These are phyloP conservation scores for Tringa solitaria DNA, from an alignment of 2,113 vertebrate species.

Conservation along the genomic window DNA sequence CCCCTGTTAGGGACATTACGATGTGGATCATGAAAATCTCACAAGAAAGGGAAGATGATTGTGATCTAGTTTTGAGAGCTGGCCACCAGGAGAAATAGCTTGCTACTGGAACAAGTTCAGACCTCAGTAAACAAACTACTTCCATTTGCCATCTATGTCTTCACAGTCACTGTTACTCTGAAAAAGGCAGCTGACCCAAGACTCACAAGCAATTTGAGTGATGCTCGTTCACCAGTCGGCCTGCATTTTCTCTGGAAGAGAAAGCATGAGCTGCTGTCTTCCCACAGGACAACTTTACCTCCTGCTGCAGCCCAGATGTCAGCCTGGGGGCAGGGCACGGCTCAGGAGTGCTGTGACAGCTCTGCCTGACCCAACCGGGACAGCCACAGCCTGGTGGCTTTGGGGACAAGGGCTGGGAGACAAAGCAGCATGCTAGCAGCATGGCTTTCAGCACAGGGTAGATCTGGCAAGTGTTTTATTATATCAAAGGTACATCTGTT, in stretches of 20 bases:
- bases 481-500: background rate
- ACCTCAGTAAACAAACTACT: background rate
- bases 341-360: accelerated
- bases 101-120: background rate
- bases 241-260: background rate
- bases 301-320: background rate
- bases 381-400: background rate
- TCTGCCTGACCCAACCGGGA: accelerated
- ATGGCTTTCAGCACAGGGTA: background rate
- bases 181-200: background rate
- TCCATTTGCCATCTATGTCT: background rate
- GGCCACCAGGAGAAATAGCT: background rate
- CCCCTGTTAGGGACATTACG: background rate
- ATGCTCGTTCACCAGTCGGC: accelerated
- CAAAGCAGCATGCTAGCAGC: background rate
- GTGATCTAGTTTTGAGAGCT: background rate
- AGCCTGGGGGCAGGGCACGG: background rate
- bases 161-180: background rate
- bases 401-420: background rate
- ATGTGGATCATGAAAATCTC: background rate
- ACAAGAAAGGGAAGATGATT: background rate
- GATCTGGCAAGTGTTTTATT: background rate
- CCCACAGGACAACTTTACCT: background rate
- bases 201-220: background rate
- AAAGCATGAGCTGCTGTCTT: background rate